Percentiles rank a stretch among this genome's conserved stretches.
Evolutionary conservation across 2,113 vertebrate genomes (phyloP).

Genomic region (Glareola pratincola): DNA sequence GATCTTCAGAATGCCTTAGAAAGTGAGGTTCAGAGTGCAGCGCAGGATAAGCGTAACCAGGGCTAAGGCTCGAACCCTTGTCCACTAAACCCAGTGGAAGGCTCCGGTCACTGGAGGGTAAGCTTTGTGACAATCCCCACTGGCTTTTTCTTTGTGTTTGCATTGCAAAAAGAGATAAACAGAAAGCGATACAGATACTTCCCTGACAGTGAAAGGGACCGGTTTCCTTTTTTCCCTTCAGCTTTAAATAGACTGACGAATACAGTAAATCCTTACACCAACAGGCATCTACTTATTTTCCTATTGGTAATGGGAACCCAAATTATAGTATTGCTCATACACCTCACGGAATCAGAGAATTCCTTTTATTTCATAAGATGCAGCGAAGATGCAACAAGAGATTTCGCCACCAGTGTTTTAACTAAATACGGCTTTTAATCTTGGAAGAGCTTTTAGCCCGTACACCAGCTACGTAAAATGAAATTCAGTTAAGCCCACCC

Average conservation of each 20-base stretch:
- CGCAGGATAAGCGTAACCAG: not conserved
- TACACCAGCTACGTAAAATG: not conserved
- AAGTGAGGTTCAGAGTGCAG: not conserved
- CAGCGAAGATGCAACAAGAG: not conserved
- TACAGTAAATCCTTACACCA: not conserved
- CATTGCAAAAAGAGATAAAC: not conserved
- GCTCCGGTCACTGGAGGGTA: not conserved
- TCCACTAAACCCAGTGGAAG: not conserved
- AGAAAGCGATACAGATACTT: not conserved
- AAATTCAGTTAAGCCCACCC: not conserved
- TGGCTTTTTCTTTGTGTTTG: not conserved
- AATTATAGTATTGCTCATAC: not conserved
- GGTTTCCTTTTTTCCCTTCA: not conserved
- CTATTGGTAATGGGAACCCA: not conserved
- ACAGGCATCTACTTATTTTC: not conserved
- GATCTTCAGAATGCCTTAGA: not conserved
- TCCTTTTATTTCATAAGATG: not conserved
- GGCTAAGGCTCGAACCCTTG: not conserved
- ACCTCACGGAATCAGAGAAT: not conserved
- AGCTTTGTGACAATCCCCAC: not conserved
- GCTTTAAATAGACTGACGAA: conserved; percentile 16
- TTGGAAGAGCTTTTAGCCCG: not conserved
- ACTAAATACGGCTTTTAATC: not conserved
- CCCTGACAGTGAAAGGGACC: not conserved
- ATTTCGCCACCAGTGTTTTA: not conserved